A percentile compares a stretch with the other conserved stretches of the same genome.
These are phyloP conservation scores for Palloptera scutellata DNA, from an alignment of 2,888 invertebrate species.

Conservation along the genomic window DNA sequence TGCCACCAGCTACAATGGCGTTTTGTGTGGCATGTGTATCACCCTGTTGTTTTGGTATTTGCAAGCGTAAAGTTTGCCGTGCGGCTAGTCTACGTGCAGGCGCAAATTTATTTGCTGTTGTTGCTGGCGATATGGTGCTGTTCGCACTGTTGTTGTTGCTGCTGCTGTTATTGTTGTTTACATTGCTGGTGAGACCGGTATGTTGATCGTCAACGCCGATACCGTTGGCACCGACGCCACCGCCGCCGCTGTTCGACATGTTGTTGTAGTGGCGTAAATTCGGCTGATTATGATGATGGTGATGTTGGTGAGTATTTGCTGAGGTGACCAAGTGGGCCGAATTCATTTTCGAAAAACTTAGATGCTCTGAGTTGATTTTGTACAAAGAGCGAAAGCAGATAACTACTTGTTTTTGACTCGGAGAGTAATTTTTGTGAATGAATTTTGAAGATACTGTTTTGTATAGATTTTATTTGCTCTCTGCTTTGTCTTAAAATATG, in stretches of 20 bases:
- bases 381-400: not conserved
- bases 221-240: too few relatives aligned
- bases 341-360: conserved; percentile 43
- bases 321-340: conserved; percentile 50
- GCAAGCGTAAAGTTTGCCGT: conserved; percentile 60
- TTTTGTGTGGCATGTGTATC: conserved; percentile 43
- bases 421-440: conserved; percentile 20
- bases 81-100: conserved; percentile 64
- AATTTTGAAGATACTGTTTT: not conserved
- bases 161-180: conserved; percentile 35
- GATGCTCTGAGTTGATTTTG: not conserved
- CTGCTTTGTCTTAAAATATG: not conserved
- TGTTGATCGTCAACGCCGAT: too few relatives aligned
- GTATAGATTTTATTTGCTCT: not conserved
- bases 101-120: conserved; percentile 57
- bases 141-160: conserved; percentile 15
- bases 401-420: not conserved
- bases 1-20: conserved; percentile 34
- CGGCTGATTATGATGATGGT: conserved; percentile 23
- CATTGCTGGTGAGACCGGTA: conserved; percentile 17
- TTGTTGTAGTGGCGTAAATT: conserved; percentile 17
- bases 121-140: conserved; percentile 7
- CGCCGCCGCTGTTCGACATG: conserved; percentile 20
- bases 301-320: conserved; percentile 33
- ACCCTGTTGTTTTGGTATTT: conserved; percentile 61